These are phyloP conservation scores for Poeciliopsis gracilis DNA, from an alignment of 2,797 vertebrate genomes.

Conservation along the genomic window DNA sequence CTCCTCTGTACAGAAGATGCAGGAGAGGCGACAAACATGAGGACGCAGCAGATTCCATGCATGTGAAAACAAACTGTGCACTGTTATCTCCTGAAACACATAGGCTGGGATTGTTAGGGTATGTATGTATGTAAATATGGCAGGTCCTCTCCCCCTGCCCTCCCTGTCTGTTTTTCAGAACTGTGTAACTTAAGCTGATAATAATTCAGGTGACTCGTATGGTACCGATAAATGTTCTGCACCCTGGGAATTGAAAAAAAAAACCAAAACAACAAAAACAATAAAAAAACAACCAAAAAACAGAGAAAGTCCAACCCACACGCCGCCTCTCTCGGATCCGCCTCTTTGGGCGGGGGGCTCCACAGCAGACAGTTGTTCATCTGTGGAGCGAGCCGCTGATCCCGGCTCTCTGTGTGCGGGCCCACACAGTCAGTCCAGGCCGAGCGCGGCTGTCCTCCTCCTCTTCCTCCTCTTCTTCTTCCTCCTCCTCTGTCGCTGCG, in stretches of 20 bases:
- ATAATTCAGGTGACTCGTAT: constrained; percentile 79
- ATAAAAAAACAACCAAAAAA: constrained; percentile 26
- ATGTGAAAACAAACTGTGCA: constrained; percentile 77
- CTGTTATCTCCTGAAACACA: constrained; percentile 70
- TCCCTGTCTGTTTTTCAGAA: constrained; percentile 63
- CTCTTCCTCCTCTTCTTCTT: constrained; percentile 32
- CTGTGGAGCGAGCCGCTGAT: constrained; percentile 53
- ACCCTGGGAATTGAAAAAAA: constrained; percentile 62
- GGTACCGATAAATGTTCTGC: constrained; percentile 80
- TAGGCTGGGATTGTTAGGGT: constrained; percentile 75
- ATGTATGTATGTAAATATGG: constrained; percentile 80
- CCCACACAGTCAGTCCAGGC: constrained; percentile 67
- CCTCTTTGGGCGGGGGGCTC: constrained; percentile 39
- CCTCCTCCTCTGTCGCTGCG: constrained; percentile 42
- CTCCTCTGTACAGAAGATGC: constrained; percentile 65
- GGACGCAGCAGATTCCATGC: constrained; percentile 70
- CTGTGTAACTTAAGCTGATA: constrained; percentile 73
- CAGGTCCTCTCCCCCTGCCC: constrained; percentile 25
- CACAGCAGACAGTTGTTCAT: constrained; percentile 49
- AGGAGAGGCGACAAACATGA: constrained; percentile 56
- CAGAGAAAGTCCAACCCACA: constrained; percentile 38
- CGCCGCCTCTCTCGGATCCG: constrained; percentile 57
- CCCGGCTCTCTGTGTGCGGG: constrained; percentile 68
- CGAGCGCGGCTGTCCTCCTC: constrained; percentile 42
- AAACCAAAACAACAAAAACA: no score